A percentile compares a stretch with the other conserved stretches of the same genome.
Evolutionary conservation across 2,797 vertebrate genomes (phyloP).

Genomic region (Falco novaeseelandiae): DNA sequence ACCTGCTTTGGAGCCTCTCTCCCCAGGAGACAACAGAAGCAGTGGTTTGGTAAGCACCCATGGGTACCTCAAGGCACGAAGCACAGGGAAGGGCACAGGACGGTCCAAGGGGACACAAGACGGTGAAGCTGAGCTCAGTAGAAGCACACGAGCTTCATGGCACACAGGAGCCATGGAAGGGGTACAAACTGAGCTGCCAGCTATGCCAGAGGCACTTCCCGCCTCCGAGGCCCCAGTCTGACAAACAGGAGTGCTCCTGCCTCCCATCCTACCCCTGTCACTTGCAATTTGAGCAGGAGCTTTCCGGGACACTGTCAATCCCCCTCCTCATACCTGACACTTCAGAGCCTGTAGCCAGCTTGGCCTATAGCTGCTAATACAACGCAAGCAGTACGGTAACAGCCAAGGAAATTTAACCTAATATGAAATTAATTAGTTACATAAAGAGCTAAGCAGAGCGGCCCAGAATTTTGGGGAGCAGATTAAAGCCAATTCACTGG

Average conservation of each 20-base stretch:
- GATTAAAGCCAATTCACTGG: constrained; percentile 20
- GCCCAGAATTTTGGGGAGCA: neutral
- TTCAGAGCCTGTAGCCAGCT: accelerated
- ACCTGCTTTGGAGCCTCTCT: neutral
- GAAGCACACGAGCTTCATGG: neutral
- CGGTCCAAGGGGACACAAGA: neutral
- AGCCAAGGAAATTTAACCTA: neutral
- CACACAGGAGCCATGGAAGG: neutral
- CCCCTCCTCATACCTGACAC: neutral
- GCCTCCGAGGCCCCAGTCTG: neutral
- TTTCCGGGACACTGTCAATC: neutral
- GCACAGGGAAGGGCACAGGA: neutral
- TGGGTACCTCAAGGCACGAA: accelerated
- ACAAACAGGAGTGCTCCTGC: neutral
- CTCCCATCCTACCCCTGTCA: neutral
- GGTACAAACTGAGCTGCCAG: neutral
- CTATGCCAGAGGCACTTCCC: neutral
- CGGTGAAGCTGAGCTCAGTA: neutral
- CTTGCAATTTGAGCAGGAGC: neutral
- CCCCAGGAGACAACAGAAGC: neutral
- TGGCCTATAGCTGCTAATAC: neutral
- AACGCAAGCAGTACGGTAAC: neutral
- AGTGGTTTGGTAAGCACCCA: neutral
- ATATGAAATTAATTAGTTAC: neutral
- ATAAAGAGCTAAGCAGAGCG: neutral